Conservation (phyloP, 2,113 vertebrate genomes). For the Catagonus wagneri region DNA sequence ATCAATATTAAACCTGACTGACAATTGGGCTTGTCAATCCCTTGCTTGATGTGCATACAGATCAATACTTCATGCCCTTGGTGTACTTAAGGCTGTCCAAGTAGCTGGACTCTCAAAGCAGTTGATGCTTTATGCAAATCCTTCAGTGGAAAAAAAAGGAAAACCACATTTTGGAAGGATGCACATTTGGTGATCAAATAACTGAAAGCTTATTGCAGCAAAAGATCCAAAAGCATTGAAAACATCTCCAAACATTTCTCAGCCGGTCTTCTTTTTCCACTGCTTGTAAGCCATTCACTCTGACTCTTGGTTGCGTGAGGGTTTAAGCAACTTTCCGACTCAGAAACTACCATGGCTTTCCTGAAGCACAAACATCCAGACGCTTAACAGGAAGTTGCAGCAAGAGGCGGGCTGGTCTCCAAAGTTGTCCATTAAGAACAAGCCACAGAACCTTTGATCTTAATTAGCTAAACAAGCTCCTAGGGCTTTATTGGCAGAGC, state of each 20-base stretch:
- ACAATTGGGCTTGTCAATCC: background rate
- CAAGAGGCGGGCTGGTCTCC: background rate
- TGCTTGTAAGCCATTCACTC: conserved; percentile 12
- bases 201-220: conserved; percentile 57
- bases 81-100: background rate
- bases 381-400: conserved; percentile 19
- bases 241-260: conserved; percentile 50
- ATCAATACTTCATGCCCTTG: background rate
- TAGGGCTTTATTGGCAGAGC: background rate
- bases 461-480: conserved; percentile 10
- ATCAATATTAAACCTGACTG: background rate
- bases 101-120: background rate
- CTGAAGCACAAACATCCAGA: background rate
- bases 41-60: background rate
- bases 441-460: conserved; percentile 1
- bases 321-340: conserved; percentile 53
- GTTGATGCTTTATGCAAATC: conserved; percentile 19
- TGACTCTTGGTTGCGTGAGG: background rate
- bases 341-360: conserved; percentile 13
- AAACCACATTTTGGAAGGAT: conserved; percentile 13
- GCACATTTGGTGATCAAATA: conserved; percentile 46
- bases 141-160: background rate
- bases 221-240: conserved; percentile 65
- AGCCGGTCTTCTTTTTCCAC: conserved; percentile 65
- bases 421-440: background rate